A percentile compares a stretch with the other conserved stretches of the same genome.
These are phyloP conservation scores for Graphium colonna DNA, from an alignment of 2,888 invertebrate genomes.

Conservation along the genomic window DNA sequence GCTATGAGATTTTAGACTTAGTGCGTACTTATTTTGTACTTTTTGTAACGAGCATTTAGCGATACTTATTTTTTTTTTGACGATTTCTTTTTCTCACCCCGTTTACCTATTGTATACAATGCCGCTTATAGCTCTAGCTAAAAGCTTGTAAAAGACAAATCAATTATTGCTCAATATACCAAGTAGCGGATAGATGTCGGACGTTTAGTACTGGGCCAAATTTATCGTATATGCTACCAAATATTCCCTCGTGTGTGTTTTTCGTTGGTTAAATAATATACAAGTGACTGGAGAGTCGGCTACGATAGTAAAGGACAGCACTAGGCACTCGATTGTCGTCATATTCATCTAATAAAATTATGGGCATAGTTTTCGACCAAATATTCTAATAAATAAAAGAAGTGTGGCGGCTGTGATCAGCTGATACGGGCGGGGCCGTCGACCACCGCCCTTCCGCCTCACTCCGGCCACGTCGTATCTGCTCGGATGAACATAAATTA, in stretches of 20 bases:
- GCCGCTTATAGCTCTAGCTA: constrained; percentile 42
- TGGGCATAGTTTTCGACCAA: too few relatives aligned
- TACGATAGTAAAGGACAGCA: too few relatives aligned
- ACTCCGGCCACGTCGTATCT: too few relatives aligned
- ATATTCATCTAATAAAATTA: too few relatives aligned
- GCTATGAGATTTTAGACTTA: constrained; percentile 38
- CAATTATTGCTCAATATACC: constrained; percentile 52
- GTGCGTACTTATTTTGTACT: constrained; percentile 42
- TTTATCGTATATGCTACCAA: constrained; percentile 26
- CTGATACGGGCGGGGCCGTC: too few relatives aligned
- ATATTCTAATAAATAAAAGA: too few relatives aligned
- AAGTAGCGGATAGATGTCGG: constrained; percentile 36
- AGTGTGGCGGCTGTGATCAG: too few relatives aligned
- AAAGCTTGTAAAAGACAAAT: constrained; percentile 54
- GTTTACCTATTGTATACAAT: constrained; percentile 28
- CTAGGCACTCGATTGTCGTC: too few relatives aligned
- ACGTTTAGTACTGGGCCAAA: constrained; percentile 38
- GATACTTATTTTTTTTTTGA: constrained; percentile 35
- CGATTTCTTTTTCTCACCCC: constrained; percentile 4
- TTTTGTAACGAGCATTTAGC: constrained; percentile 38
- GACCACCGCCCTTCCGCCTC: too few relatives aligned
- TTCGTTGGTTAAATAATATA: constrained; percentile 5
- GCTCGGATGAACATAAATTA: too few relatives aligned
- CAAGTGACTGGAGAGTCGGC: too few relatives aligned
- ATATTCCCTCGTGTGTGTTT: background rate